Evolutionary conservation across 2,888 invertebrate species (phyloP).

Genomic region (Trichopoda pennipes): DNA sequence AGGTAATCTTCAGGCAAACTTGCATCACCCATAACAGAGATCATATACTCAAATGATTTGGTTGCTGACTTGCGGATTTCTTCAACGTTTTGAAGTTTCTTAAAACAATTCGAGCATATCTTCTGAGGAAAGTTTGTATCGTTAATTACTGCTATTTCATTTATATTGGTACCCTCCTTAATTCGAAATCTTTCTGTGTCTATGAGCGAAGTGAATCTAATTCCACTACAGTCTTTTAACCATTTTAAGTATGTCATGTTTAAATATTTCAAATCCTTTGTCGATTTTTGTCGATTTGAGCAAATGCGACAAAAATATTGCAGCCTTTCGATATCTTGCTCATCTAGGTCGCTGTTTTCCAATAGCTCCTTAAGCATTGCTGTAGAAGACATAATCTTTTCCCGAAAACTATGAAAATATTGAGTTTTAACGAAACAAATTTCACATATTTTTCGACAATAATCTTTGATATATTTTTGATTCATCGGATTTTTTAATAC

Average conservation of each 20-base stretch:
- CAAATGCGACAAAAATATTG: slow-evolving; percentile 65
- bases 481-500: slow-evolving; percentile 50
- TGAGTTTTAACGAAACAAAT: slow-evolving; percentile 53
- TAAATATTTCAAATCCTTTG: not conserved
- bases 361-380: slow-evolving; percentile 57
- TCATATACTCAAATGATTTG: slow-evolving; percentile 62
- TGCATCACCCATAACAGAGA: slow-evolving; percentile 51
- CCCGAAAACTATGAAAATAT: slow-evolving; percentile 61
- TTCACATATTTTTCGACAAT: slow-evolving; percentile 59
- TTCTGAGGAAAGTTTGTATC: slow-evolving; percentile 53
- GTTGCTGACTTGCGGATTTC: slow-evolving; percentile 60
- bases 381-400: slow-evolving; percentile 54
- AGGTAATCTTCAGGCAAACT: not conserved
- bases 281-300: slow-evolving; percentile 46
- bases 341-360: slow-evolving; percentile 30
- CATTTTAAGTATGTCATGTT: slow-evolving; percentile 37
- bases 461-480: slow-evolving; percentile 36
- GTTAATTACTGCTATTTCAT: slow-evolving; percentile 41
- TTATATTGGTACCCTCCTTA: slow-evolving; percentile 55
- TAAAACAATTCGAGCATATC: slow-evolving; percentile 60
- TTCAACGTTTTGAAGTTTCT: slow-evolving; percentile 58
- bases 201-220: slow-evolving; percentile 27
- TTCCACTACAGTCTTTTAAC: slow-evolving; percentile 43
- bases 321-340: slow-evolving; percentile 43
- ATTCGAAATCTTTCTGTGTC: slow-evolving; percentile 46